Conservation (phyloP, 1,140 invertebrate species). For the Drosophila nannoptera region DNA sequence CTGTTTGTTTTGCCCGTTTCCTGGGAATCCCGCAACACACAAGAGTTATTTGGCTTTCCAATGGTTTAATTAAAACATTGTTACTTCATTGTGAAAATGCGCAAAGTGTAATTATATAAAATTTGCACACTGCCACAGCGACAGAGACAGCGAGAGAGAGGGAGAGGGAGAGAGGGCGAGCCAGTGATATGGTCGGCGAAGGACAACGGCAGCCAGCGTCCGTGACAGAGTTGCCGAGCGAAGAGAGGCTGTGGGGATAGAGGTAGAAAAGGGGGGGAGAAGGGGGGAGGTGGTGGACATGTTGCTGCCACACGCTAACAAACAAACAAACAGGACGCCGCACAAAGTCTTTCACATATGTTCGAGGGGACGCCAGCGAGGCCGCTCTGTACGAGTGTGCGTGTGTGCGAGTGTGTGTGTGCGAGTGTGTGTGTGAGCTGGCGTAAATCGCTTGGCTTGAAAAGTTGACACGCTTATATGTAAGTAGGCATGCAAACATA, state of each 20-base stretch:
- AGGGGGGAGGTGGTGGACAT: constrained; percentile 6
- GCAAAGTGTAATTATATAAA: constrained; percentile 77
- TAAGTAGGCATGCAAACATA: constrained; percentile 37
- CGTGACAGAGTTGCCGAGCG: no score
- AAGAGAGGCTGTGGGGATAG: not conserved
- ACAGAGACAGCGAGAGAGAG: constrained; percentile 1
- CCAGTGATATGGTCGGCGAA: no score
- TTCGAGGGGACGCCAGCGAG: constrained; percentile 47
- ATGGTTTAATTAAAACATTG: constrained; percentile 78
- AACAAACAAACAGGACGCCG: constrained; percentile 68
- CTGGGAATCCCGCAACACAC: constrained; percentile 59
- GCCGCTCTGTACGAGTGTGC: constrained; percentile 39
- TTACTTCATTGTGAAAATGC: constrained; percentile 77
- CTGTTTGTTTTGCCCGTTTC: constrained; percentile 13
- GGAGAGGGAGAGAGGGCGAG: not conserved
- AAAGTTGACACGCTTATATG: constrained; percentile 69
- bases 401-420: constrained; percentile 19
- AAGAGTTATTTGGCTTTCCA: constrained; percentile 75
- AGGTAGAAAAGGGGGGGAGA: not conserved
- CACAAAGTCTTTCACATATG: constrained; percentile 66
- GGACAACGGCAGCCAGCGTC: no score
- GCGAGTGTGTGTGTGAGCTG: constrained; percentile 20
- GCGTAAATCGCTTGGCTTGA: constrained; percentile 61
- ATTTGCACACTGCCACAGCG: constrained; percentile 61
- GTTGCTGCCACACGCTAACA: constrained; percentile 46